Evolutionary conservation across 1,140 invertebrate species (phyloP).

Genomic region (Leguminivora glycinivorella): DNA sequence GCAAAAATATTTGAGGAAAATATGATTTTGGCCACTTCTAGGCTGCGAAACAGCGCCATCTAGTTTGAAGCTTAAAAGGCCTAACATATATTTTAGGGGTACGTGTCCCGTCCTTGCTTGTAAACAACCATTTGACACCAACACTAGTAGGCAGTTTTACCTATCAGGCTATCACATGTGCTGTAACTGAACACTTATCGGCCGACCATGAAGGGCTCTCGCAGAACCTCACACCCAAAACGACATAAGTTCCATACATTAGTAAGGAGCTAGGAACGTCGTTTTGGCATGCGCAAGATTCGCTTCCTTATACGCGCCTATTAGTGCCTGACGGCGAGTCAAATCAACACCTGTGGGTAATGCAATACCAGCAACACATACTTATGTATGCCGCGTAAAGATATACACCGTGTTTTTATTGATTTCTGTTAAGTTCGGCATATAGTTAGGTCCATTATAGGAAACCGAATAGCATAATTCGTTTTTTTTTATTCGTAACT

Average conservation of each 20-base stretch:
- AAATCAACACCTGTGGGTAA: not conserved
- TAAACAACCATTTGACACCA: not conserved
- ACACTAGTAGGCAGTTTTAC: not conserved
- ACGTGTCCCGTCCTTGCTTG: no score
- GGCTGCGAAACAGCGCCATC: no score
- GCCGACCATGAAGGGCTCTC: conserved; percentile 6
- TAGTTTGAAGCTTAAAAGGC: no score
- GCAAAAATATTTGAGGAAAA: no score
- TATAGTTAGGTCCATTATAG: no score
- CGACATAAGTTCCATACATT: not conserved
- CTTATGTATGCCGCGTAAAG: no score
- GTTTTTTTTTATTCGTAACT: no score
- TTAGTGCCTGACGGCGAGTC: conserved; percentile 21
- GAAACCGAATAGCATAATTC: no score
- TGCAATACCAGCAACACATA: not conserved
- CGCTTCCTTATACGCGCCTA: conserved; percentile 19
- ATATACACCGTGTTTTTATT: no score
- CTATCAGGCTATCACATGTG: not conserved
- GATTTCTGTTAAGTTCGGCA: no score
- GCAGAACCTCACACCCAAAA: not conserved
- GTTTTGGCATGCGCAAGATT: not conserved
- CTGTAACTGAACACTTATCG: not conserved
- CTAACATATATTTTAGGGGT: no score
- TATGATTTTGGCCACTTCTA: no score
- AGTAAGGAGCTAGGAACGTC: not conserved